Evolutionary conservation across 2,888 invertebrate genomes (phyloP), one percentile per base, ranked within the genome.

Genomic region (Ormyrus thymus): DNA sequence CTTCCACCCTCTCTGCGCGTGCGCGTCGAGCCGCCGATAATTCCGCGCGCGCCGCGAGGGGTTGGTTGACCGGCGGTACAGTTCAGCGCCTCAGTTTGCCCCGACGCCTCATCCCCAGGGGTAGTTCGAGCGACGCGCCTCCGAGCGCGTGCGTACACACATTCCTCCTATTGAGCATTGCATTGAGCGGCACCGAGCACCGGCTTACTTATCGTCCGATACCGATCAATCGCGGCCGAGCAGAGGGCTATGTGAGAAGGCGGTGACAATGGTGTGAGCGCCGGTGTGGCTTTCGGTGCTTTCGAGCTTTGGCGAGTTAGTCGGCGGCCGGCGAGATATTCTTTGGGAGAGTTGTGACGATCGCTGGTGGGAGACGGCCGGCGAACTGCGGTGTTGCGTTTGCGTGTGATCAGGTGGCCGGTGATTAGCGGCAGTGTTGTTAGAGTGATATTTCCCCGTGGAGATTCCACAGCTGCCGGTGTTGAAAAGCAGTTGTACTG

Each of bases 61-160:
- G 76, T 64, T 65, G 65, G 48, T 62, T 46, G 66, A 68, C 64
- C 81, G 81, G 53, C 69, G 46, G 79, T 70, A 46, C 76, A 74
- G 59, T 50, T 73, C 29, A 29, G 29, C 81, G 78, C 83, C 82
- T 87, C 86, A 89, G 89, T 89, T 84, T 83, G 86, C 86, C 87
- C 88, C 87, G 86, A 85, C 84, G 71, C 70, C 71, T 74, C 77
- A 55, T 81, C 85, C 29, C 84, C 81, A 85, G 86, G 87, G 87
- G 87, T 87, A 83, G 29, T 29, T 29, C 29, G 29, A 29, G 84
- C 69, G 84, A 84, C 87, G 87, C 85, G 87, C 83, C 85, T 29
- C 7, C 13, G 10, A 48, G 48, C 68, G 55, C 61, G 58, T 70
- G 56, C 55, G n/a, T 4, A 29, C 7, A 59, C 70, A n/a, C 65